A percentile compares a stretch with the other conserved stretches of the same genome.
phyloP scores from a whole-genome alignment of 2,113 vertebrate species.

The Noctilio leporinus region DNA sequence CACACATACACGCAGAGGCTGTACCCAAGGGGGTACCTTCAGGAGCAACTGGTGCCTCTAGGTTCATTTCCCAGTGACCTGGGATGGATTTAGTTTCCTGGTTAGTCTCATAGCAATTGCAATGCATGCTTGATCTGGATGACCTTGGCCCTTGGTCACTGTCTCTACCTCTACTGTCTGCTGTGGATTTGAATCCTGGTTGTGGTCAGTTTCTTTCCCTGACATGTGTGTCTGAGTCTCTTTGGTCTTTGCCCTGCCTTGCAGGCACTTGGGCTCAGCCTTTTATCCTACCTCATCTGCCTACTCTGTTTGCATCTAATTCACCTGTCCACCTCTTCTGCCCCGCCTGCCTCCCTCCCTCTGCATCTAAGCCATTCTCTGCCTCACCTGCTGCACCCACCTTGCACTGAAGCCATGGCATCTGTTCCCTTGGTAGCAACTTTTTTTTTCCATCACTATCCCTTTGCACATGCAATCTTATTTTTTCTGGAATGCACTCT shows the following conservation, averaged over 20 bases:
- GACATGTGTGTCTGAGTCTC: not conserved
- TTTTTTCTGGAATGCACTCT: not conserved
- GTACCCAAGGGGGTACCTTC: not conserved
- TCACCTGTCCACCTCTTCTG: too few relatives aligned
- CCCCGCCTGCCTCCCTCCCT: not conserved
- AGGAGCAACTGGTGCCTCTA: not conserved
- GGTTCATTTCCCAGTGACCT: not conserved
- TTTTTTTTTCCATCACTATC: not conserved
- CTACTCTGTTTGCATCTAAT: not conserved
- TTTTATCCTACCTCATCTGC: not conserved
- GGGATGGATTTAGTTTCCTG: not conserved
- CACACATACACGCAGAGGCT: rapidly evolving
- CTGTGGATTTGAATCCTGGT: not conserved
- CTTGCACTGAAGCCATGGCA: not conserved
- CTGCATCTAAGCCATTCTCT: not conserved
- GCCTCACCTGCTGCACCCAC: not conserved
- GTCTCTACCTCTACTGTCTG: not conserved
- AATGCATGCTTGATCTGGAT: not conserved
- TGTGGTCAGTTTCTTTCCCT: not conserved
- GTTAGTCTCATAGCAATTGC: not conserved
- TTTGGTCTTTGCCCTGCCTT: not conserved
- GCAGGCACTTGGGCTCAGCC: not conserved
- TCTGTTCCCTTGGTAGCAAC: not conserved
- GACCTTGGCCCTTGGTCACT: not conserved
- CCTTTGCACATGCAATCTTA: not conserved